Conservation (phyloP, 2,113 vertebrate genomes). For the Miniopterus natalensis region DNA sequence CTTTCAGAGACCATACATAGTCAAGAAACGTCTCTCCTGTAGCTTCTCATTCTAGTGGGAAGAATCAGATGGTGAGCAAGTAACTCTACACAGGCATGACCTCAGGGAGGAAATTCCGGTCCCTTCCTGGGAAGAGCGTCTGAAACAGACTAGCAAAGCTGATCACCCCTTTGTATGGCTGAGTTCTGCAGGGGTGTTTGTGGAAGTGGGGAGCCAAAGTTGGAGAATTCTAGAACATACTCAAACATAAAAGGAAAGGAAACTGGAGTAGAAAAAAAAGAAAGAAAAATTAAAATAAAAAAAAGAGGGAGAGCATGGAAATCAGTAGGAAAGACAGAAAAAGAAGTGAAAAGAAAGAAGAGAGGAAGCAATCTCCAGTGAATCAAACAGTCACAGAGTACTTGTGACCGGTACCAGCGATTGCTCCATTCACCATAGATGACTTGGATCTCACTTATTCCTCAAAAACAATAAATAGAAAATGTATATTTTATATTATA, state of each 20-base stretch:
- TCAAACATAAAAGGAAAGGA: background rate
- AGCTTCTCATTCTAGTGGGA: background rate
- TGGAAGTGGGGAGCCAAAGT: background rate
- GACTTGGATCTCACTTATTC: background rate
- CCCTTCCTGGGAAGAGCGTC: background rate
- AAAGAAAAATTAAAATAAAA: background rate
- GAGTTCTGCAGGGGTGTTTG: background rate
- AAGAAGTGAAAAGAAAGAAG: background rate
- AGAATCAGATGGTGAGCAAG: background rate
- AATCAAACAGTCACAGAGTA: background rate
- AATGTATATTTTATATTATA: background rate
- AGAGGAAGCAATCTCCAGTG: background rate
- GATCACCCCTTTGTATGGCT: accelerated
- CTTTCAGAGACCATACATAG: background rate
- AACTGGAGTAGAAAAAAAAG: background rate
- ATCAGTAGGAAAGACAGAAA: background rate
- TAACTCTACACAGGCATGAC: background rate
- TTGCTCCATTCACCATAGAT: background rate
- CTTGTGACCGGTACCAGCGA: too few relatives aligned
- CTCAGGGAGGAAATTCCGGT: background rate
- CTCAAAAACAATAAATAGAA: background rate
- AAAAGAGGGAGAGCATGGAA: background rate
- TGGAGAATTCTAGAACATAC: background rate
- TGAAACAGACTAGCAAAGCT: background rate
- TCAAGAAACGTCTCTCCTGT: background rate